A percentile compares a stretch with the other conserved stretches of the same genome.
phyloP scores from a whole-genome alignment of 2,797 vertebrate genomes.

The Poecilia wingei region DNA sequence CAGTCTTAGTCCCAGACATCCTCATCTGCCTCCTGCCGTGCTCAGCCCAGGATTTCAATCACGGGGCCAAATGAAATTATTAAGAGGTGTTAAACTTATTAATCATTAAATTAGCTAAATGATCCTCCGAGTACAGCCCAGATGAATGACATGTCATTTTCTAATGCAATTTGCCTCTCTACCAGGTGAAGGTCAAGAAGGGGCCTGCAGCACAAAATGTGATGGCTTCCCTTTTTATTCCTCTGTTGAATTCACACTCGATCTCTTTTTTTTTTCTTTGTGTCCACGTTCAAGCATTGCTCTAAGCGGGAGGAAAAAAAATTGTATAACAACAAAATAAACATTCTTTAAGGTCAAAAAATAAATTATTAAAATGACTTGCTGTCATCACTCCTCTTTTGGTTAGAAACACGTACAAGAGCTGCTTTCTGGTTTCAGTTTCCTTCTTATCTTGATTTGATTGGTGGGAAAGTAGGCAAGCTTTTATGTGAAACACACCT shows the following conservation, averaged over 20 bases:
- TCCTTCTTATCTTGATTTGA: slow-evolving; percentile 62
- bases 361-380: slow-evolving; percentile 23
- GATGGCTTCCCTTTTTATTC: slow-evolving; percentile 68
- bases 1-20: slow-evolving; percentile 64
- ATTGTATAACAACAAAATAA: neutral
- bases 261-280: slow-evolving; percentile 23
- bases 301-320: neutral
- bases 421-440: slow-evolving; percentile 52
- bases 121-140: slow-evolving; percentile 92
- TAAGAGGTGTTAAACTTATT: slow-evolving; percentile 99
- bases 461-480: slow-evolving; percentile 64
- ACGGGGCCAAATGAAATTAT: slow-evolving; percentile 96
- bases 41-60: slow-evolving; percentile 93
- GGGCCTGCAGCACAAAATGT: slow-evolving; percentile 82
- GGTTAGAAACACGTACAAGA: slow-evolving; percentile 25
- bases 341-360: slow-evolving; percentile 2
- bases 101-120: slow-evolving; percentile 99
- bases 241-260: slow-evolving; percentile 17
- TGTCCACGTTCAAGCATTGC: slow-evolving; percentile 16
- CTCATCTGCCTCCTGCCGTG: slow-evolving; percentile 91
- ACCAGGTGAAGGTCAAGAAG: slow-evolving; percentile 93
- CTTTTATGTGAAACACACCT: slow-evolving; percentile 52
- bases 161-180: slow-evolving; percentile 94
- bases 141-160: slow-evolving; percentile 96
- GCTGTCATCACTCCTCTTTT: slow-evolving; percentile 53